Evolutionary conservation across 2,113 vertebrate genomes (phyloP).

Genomic region (Datnioides undecimradiatus): DNA sequence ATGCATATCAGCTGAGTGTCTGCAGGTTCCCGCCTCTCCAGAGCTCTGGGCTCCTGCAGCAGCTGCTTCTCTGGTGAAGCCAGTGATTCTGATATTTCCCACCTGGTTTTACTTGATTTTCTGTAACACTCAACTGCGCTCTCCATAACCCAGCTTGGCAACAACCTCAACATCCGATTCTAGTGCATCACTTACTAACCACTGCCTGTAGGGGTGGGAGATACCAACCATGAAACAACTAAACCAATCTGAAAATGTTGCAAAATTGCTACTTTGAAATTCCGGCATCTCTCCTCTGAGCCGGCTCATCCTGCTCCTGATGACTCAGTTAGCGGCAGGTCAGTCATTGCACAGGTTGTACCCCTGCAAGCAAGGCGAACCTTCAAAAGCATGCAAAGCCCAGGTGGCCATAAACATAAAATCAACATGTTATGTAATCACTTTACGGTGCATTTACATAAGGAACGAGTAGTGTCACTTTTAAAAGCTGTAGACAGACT

Average conservation of each 20-base stretch:
- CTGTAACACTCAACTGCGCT: too few species aligned
- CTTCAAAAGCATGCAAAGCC: slow-evolving; percentile 22
- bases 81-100: too few species aligned
- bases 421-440: slow-evolving; percentile 20
- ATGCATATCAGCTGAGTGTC: too few species aligned
- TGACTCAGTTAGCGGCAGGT: background rate
- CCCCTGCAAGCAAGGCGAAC: background rate
- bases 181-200: too few species aligned
- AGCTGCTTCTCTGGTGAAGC: too few species aligned
- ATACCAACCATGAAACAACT: too few species aligned
- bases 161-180: too few species aligned
- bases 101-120: too few species aligned
- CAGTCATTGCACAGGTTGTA: background rate
- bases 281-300: background rate
- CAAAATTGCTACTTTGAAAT: background rate
- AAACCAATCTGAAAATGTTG: background rate
- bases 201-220: too few species aligned
- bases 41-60: too few species aligned
- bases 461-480: background rate
- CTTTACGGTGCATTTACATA: slow-evolving; percentile 11
- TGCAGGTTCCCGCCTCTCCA: too few species aligned
- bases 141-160: too few species aligned
- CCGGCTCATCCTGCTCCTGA: background rate
- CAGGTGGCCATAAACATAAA: slow-evolving; percentile 14
- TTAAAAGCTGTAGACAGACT: background rate